Evolutionary conservation across 2,113 vertebrate genomes (phyloP).

Genomic region (Butorides virescens): DNA sequence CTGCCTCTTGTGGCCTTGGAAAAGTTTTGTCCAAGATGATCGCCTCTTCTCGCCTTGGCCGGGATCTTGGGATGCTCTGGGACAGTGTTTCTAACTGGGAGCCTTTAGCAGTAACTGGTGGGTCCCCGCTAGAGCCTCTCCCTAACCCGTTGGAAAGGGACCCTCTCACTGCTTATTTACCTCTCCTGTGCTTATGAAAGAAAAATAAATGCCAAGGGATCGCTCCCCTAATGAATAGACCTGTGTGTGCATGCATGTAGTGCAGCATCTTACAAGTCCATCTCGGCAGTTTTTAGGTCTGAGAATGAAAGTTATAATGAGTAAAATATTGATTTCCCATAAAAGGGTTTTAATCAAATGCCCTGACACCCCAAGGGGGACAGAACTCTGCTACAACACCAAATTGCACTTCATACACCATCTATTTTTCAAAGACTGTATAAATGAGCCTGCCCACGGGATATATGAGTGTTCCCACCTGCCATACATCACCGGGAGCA

Average conservation of each 20-base stretch:
- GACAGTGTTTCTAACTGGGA: neutral
- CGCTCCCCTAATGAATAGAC: neutral
- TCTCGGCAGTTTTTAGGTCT: constrained; percentile 60
- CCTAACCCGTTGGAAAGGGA: neutral
- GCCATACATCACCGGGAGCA: constrained; percentile 72
- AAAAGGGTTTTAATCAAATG: constrained; percentile 85
- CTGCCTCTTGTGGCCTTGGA: neutral
- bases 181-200: neutral
- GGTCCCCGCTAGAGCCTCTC: neutral
- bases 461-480: constrained; percentile 70
- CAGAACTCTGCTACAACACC: constrained; percentile 66
- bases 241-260: neutral
- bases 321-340: constrained; percentile 82
- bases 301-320: constrained; percentile 76
- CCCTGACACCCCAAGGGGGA: constrained; percentile 68
- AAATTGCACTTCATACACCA: constrained; percentile 76
- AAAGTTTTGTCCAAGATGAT: neutral
- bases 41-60: neutral
- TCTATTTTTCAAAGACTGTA: constrained; percentile 73
- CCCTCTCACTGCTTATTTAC: neutral
- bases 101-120: neutral
- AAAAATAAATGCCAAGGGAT: neutral
- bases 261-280: constrained; percentile 53
- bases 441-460: constrained; percentile 80
- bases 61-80: neutral